Evolutionary conservation across 2,113 vertebrate species (phyloP).

Genomic region (Scartelaos histophorus): DNA sequence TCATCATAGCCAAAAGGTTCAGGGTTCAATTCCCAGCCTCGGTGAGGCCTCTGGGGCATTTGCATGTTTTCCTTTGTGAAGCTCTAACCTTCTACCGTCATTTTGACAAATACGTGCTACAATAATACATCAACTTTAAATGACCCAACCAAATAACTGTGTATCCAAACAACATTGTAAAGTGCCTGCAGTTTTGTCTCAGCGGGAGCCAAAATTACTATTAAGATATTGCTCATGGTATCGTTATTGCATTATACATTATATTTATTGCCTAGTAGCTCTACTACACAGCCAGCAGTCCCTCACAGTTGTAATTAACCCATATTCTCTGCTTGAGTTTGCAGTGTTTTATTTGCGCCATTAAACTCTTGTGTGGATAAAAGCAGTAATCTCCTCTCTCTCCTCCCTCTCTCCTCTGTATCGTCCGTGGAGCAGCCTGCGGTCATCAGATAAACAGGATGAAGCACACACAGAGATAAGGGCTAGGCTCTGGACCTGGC

Average conservation of each 20-base stretch:
- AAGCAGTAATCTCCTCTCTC: background rate
- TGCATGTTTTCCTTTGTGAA: background rate
- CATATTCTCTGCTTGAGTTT: background rate
- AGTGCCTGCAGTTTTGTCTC: background rate
- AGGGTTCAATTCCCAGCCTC: background rate
- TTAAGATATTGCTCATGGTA: background rate
- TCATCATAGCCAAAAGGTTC: no score
- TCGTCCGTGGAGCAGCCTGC: background rate
- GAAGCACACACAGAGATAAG: conserved; percentile 49
- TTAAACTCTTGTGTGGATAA: background rate
- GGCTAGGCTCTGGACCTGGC: conserved; percentile 39
- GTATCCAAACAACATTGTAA: background rate
- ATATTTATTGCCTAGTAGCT: background rate
- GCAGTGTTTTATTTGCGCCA: background rate
- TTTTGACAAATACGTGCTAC: background rate
- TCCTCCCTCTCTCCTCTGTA: background rate
- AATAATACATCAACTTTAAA: background rate
- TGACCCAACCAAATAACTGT: background rate
- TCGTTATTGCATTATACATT: background rate
- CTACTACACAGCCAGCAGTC: background rate
- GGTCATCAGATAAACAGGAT: conserved; percentile 40
- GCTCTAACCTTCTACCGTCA: no score
- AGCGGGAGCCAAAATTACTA: background rate
- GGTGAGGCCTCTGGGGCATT: no score
- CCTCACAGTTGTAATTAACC: conserved; percentile 21